Conservation (phyloP, 2,888 invertebrate genomes). For the Acrocera orbiculus region DNA sequence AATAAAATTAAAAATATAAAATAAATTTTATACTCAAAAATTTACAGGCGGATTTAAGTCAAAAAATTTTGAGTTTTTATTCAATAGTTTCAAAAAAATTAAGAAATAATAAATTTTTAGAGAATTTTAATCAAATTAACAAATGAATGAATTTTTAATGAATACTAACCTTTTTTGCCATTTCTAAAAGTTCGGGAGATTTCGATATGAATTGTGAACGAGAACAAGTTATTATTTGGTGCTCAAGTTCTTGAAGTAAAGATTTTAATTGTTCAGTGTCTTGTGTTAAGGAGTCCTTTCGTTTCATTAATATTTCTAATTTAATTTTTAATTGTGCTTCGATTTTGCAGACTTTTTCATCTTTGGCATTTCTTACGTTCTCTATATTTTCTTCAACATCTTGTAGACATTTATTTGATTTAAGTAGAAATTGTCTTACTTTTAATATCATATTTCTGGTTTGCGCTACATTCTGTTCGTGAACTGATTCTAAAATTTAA, state of each 20-base stretch:
- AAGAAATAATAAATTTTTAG: no score
- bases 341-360: constrained; percentile 81
- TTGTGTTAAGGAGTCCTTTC: constrained; percentile 67
- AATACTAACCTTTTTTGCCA: constrained; percentile 55
- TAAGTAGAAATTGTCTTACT: constrained; percentile 60
- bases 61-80: no score
- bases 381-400: constrained; percentile 88
- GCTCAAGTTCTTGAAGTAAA: constrained; percentile 65
- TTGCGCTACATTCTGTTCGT: constrained; percentile 71
- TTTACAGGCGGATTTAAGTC: no score
- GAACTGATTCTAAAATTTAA: constrained; percentile 49
- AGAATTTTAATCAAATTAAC: not conserved
- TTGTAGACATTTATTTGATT: constrained; percentile 71
- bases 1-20: no score
- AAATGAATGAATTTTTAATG: not conserved
- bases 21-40: no score
- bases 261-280: constrained; percentile 82
- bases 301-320: constrained; percentile 69
- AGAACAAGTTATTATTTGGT: constrained; percentile 58
- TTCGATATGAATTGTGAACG: constrained; percentile 68
- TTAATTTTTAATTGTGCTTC: constrained; percentile 82
- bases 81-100: no score
- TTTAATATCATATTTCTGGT: constrained; percentile 72
- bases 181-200: constrained; percentile 60
- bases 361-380: constrained; percentile 75